A percentile compares a stretch with the other conserved stretches of the same genome.
Conservation (phyloP, 2,797 vertebrate species). For the Xiphorhynchus erythropygius region DNA sequence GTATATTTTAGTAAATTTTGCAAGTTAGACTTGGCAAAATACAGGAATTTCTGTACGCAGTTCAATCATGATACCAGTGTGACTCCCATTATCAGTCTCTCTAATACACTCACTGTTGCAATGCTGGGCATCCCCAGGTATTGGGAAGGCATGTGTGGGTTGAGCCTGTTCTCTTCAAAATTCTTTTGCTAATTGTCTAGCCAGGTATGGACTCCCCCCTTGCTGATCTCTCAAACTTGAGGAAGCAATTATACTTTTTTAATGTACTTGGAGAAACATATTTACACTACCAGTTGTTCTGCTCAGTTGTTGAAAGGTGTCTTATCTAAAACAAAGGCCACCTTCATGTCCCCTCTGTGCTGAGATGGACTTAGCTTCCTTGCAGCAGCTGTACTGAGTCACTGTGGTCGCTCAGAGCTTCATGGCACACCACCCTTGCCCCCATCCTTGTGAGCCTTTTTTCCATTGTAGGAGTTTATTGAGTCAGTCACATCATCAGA, state of each 20-base stretch:
- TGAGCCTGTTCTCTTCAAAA: not conserved
- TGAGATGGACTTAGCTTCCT: not conserved
- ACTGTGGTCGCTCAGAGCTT: not conserved
- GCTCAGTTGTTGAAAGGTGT: not conserved
- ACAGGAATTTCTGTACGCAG: not conserved
- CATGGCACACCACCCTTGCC: not conserved
- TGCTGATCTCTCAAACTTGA: not conserved
- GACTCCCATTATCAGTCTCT: not conserved
- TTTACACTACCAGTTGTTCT: not conserved
- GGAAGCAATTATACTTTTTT: not conserved
- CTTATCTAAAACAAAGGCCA: not conserved
- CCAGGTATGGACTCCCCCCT: fast-evolving
- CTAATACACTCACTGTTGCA: fast-evolving
- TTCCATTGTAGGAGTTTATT: not conserved
- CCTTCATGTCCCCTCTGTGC: fast-evolving
- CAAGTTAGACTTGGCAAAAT: not conserved
- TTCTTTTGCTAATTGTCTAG: not conserved
- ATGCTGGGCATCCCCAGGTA: not conserved
- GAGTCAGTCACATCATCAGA: not conserved
- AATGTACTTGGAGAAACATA: fast-evolving
- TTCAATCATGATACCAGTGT: not conserved
- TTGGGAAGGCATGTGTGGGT: not conserved
- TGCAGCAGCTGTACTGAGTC: not conserved
- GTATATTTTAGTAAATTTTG: not conserved
- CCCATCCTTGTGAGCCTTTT: not conserved